Base-by-base conservation (phyloP, 1,140 invertebrate species). In the Charaxes varanes region DNA sequence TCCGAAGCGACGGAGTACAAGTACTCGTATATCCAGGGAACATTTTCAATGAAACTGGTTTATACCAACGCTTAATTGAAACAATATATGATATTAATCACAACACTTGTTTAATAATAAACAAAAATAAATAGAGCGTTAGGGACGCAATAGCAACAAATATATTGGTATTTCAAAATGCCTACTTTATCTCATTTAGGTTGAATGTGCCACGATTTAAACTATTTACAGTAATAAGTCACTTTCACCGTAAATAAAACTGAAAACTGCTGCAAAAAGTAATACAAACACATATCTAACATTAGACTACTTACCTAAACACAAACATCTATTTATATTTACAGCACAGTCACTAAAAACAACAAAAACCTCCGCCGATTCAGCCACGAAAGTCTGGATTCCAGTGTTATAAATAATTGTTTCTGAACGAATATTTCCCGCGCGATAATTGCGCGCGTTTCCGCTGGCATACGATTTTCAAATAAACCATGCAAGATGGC, bases 401-500 rank as follows among this genome's bases (percentile, higher is more conserved):
- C 6, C 28, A 17, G n/a, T 2, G 28, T 31, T 17, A 17, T 19
- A 43, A 33, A 35, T n/a, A 21, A 33, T 19, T 36, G 41, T 38
- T 35, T 33, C 37, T 27, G 15, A 35, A 32, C 18, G 16, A 26
- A 33, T 27, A 43, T 45, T 55, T 55, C 41, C 36, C 60, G 54
- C 53, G 41, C 32, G 35, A 12, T 23, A 45, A 49, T 31, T 31
- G 15, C 54, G 56, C 57, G 62, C 60, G 64, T 51, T 62, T 61
- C 49, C 58, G 50, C 45, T 53, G 55, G 57, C 54, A 45, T 64
- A 55, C 66, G 62, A 63, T 70, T 70, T 68, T 73, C 61, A 64
- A 73, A 73, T 73, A 70, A 71, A 62, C 53, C 53, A 59, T 64
- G 58, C 64, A 73, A 73, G 51, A 73, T 73, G 69, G 69, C 62